Evolutionary conservation across 2,797 vertebrate genomes (phyloP), one percentile per base, ranked within the genome.

Genomic region (Sebastes paucispinis): DNA sequence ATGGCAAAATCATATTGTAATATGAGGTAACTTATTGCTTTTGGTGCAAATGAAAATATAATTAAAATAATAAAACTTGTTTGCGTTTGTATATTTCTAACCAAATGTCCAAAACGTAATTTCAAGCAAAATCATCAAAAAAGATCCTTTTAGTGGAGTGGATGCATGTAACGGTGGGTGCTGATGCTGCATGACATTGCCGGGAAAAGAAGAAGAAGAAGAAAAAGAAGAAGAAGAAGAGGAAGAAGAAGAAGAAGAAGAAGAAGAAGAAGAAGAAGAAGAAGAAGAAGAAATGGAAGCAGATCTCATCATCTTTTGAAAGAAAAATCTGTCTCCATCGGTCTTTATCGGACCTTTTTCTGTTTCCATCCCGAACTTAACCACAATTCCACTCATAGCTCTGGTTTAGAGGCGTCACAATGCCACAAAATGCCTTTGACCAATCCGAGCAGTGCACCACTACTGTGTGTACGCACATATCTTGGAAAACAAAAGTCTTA

Each of bases 401-500:
- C 29, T 55, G 43, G 36, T 71, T 57, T 6, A 25, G 16, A 75
- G 22, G 55, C 5, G 2, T 55, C 74, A 25, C 12, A 43, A 68
- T 43, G 50, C 24, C 58, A 67, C 65, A 75, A 52, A 52, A 74
- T 9, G 13, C 54, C 31, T 69, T 24, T 31, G 25, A 64, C 68
- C 39, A 58, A 27, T 54, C 47, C 7, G 4, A 62, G 32, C 22
- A 10, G 34, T 9, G 25, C 64, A 54, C 24, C 54, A 8, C 24
- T 14, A 50, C 47, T 50, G 47, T 50, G 47, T 65, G 59, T 32
- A 11, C 4, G 2, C 20, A 73, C 27, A 24, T n/a, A 27, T 66
- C 24, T 16, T 27, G 12, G n/a, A 39, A 24, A 36, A 24, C 11
- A 79, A 84, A 73, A 78, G 78, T 85, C 72, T 88, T 86, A 54